Evolutionary conservation across 1,140 invertebrate genomes (phyloP), one percentile per base, ranked within the genome.

Genomic region (Anadara kagoshimensis): DNA sequence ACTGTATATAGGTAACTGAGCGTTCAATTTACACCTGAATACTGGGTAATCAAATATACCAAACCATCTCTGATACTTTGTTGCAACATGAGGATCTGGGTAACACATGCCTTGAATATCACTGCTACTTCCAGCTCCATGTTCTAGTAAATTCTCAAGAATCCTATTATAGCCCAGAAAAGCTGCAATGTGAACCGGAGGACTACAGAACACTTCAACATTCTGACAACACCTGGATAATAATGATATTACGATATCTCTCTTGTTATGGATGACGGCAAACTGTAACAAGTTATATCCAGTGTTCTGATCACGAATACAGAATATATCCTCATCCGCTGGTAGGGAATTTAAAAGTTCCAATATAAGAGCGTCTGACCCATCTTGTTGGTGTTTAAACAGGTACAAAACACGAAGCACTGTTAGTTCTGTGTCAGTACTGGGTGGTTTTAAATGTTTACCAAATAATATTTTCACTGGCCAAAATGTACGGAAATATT

Each of bases 141-240:
- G 58, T 7, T 74, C 56, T 18, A 87, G 59, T 54, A 88, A 59
- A 43, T 73, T 36, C 62, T 84, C 36, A 1, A 87, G 71, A n/a
- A 88, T 70, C 11, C 72, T 47, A 4, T 53, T 43, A 59, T 84
- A 57, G 12, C 87, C 87, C 0, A 83, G 62, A 62, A 75, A 75
- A 12, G 82, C 81, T 12, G 87, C 83, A 20, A 88, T 59, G 69
- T 87, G 86, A 16, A 83, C 76, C 5, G 86, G 83, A 20, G 79
- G 75, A 56, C 82, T 87, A 65, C 86, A 87, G 18, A 67, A 36
- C 44, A 79, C 73, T 29, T 71, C 22, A 43, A 78, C 36, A 14
- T 57, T 49, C 29, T 69, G 64, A 29, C 71, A 75, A 0, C 71
- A 58, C 26, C 78, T 72, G 12, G 58, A 68, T 11, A 86, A 53